These are phyloP conservation scores for Xiphorhynchus elegans DNA, from an alignment of 2,113 vertebrate genomes.

Conservation along the genomic window DNA sequence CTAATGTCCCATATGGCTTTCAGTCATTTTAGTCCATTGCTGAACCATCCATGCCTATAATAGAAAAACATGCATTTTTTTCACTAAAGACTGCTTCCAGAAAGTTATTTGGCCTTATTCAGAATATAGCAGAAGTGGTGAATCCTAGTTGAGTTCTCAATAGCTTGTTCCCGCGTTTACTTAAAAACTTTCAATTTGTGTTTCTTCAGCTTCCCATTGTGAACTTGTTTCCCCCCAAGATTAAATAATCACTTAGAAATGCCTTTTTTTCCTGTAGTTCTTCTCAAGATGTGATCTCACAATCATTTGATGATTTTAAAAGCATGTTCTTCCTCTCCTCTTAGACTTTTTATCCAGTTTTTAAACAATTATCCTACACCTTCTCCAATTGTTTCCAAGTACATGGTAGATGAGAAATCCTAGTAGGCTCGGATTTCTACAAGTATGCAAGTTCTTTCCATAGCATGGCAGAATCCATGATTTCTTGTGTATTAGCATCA, in stretches of 20 bases:
- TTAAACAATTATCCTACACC: not conserved
- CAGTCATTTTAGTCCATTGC: not conserved
- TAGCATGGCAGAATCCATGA: not conserved
- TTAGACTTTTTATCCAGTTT: not conserved
- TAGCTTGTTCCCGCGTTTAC: not conserved
- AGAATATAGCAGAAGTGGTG: not conserved
- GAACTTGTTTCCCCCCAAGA: not conserved
- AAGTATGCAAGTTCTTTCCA: not conserved
- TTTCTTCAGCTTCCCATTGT: not conserved
- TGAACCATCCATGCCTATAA: not conserved
- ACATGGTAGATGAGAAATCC: not conserved
- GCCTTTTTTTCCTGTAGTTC: not conserved
- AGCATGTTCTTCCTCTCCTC: not conserved
- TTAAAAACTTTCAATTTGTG: not conserved
- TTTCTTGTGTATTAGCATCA: not conserved
- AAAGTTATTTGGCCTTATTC: not conserved
- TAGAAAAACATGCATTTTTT: not conserved
- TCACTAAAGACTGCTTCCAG: not conserved
- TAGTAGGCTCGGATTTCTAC: not conserved
- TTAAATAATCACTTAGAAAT: not conserved
- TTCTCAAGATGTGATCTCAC: not conserved
- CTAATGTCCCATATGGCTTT: not conserved
- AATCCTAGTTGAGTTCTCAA: not conserved
- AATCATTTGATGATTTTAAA: not conserved
- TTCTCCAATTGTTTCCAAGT: not conserved